Percentiles rank a stretch among this genome's conserved stretches.
phyloP scores from a whole-genome alignment of 2,888 invertebrate species.

The Acronicta aceris region DNA sequence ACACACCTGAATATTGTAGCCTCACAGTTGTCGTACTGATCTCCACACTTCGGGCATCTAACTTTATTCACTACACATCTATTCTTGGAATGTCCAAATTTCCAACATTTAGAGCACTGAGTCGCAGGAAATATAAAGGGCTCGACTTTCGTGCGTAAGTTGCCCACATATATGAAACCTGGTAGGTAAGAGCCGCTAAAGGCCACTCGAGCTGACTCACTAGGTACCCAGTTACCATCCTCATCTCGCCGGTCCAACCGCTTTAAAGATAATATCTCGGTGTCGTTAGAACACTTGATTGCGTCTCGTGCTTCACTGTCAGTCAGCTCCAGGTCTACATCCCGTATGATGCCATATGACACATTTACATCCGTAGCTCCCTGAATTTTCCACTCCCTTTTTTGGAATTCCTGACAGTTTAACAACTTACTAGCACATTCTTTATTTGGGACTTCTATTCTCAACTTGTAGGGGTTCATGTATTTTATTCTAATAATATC shows the following conservation, averaged over 20 bases:
- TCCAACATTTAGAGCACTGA: not conserved
- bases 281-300: not conserved
- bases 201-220: slow-evolving; percentile 17
- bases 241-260: slow-evolving; percentile 13
- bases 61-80: not conserved
- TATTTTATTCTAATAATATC: slow-evolving; percentile 16
- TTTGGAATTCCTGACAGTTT: slow-evolving; percentile 5
- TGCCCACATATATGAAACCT: slow-evolving; percentile 5
- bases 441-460: slow-evolving; percentile 1
- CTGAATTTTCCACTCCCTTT: slow-evolving; percentile 5
- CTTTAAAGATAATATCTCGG: slow-evolving; percentile 12
- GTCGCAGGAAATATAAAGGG: not conserved
- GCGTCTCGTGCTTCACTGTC: slow-evolving; percentile 15
- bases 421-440: slow-evolving; percentile 6
- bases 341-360: slow-evolving; percentile 20
- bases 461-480: slow-evolving; percentile 13
- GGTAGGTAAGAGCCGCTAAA: slow-evolving; percentile 26
- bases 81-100: not conserved
- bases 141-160: slow-evolving; percentile 20
- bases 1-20: not conserved
- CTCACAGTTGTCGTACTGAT: not conserved
- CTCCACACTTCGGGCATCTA: not conserved
- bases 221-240: slow-evolving; percentile 8
- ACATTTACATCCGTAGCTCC: slow-evolving; percentile 11
- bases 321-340: slow-evolving; percentile 14